Evolutionary conservation across 2,888 invertebrate genomes (phyloP).

Genomic region (Euplexia lucipara): DNA sequence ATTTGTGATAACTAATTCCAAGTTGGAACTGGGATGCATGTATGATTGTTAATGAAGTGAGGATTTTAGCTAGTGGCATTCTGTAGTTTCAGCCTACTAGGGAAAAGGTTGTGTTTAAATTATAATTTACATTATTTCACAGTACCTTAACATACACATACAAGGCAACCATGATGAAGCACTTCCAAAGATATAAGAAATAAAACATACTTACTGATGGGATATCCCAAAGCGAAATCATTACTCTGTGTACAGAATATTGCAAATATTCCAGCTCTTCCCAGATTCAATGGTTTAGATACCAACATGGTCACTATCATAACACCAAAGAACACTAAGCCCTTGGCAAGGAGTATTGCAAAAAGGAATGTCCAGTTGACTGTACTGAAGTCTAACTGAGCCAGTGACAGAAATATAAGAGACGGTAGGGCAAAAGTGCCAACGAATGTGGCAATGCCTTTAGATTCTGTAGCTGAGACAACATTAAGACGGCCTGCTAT

Average conservation of each 20-base stretch:
- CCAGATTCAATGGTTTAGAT: slow-evolving; percentile 95
- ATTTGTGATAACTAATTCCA: no score
- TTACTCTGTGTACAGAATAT: slow-evolving; percentile 99
- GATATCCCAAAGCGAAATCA: slow-evolving; percentile 99
- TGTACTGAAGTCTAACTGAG: slow-evolving; percentile 94
- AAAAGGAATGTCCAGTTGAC: slow-evolving; percentile 98
- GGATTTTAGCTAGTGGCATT: no score
- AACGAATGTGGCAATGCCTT: slow-evolving; percentile 97
- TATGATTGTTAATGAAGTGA: no score
- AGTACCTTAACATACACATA: not conserved
- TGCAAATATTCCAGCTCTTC: slow-evolving; percentile 97
- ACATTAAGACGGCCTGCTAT: slow-evolving; percentile 96
- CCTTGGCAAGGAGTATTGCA: slow-evolving; percentile 96
- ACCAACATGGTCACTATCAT: slow-evolving; percentile 94
- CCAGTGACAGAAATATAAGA: slow-evolving; percentile 97
- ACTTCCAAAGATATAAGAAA: not conserved
- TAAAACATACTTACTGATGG: slow-evolving; percentile 93
- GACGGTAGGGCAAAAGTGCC: slow-evolving; percentile 98
- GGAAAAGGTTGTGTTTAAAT: no score
- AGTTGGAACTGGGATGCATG: no score
- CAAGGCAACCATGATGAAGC: not conserved
- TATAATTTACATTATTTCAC: not conserved
- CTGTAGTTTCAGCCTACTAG: no score
- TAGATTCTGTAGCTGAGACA: slow-evolving; percentile 95
- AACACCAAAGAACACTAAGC: slow-evolving; percentile 95